These are phyloP conservation scores for Eleutherodactylus coqui DNA, from an alignment of 2,797 vertebrate genomes.

Conservation along the genomic window DNA sequence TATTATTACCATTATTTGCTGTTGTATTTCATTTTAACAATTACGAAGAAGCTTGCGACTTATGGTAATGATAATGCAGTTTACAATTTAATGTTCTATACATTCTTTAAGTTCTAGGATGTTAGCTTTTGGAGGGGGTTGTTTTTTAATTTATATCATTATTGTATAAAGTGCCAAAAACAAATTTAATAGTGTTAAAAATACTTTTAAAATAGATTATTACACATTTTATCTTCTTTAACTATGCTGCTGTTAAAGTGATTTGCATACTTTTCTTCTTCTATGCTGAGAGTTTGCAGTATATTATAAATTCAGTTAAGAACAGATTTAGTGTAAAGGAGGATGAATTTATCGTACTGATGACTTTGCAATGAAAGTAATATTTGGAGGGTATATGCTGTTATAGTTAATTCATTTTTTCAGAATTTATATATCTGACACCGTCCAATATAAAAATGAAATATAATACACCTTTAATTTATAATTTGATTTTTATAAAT, in stretches of 20 bases:
- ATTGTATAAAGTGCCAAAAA: too few relatives aligned
- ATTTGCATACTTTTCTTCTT: slow-evolving; percentile 1
- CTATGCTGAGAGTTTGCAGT: background rate
- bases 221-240: background rate
- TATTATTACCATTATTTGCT: too few relatives aligned
- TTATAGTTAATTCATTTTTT: background rate
- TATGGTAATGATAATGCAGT: too few relatives aligned
- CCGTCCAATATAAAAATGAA: background rate
- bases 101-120: too few relatives aligned
- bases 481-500: background rate
- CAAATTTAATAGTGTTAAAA: background rate
- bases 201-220: background rate
- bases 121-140: too few relatives aligned
- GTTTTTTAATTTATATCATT: too few relatives aligned
- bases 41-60: too few relatives aligned
- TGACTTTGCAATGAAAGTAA: background rate
- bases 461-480: background rate
- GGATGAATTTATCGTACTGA: background rate
- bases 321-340: background rate
- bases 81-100: too few relatives aligned
- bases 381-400: background rate
- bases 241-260: background rate
- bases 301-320: background rate
- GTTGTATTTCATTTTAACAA: too few relatives aligned
- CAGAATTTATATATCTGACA: background rate